Evolutionary conservation across 2,888 invertebrate species (phyloP).

Genomic region (Campoletis raptor): DNA sequence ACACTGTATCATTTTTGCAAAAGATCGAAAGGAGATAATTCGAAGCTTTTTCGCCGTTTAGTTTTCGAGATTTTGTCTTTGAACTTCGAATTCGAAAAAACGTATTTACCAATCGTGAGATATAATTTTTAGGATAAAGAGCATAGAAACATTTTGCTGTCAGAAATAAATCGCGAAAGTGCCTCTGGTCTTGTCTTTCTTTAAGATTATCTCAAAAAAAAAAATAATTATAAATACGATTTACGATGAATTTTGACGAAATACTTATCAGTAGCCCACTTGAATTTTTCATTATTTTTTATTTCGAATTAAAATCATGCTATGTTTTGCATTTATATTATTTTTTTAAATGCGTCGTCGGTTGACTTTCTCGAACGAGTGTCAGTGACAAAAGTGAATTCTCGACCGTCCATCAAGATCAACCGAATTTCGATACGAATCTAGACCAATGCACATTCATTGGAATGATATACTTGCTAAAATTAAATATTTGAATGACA

Average conservation of each 20-base stretch:
- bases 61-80: too few species aligned
- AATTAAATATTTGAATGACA: conserved; percentile 22
- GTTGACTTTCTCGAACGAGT: conserved; percentile 5
- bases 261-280: background rate
- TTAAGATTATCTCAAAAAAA: too few species aligned
- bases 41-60: too few species aligned
- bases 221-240: too few species aligned
- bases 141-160: background rate
- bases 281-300: background rate
- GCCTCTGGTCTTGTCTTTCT: background rate
- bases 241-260: background rate
- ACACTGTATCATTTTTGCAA: too few species aligned
- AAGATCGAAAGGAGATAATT: too few species aligned
- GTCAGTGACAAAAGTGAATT: conserved; percentile 10
- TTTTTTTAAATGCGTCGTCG: background rate
- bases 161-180: background rate
- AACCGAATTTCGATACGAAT: conserved; percentile 14
- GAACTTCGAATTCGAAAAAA: too few species aligned
- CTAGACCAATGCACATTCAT: conserved; percentile 22
- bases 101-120: background rate
- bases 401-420: conserved; percentile 6
- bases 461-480: background rate
- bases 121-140: background rate
- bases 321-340: conserved; percentile 10
- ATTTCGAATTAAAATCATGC: background rate